Conservation (phyloP, 1,140 invertebrate genomes). For the Leptopilina boulardi region DNA sequence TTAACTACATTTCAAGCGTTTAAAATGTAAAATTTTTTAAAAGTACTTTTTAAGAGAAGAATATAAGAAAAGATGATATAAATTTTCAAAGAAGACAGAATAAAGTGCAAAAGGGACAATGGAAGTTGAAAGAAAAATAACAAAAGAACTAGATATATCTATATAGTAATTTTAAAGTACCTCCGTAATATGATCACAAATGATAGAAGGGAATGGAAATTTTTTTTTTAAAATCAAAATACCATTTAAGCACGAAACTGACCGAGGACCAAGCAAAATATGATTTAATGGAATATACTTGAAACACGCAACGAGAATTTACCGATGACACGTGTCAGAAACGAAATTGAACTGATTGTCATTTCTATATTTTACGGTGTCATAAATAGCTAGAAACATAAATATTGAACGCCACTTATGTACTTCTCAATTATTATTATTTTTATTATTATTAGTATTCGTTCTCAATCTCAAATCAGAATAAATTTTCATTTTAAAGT, state of each 20-base stretch:
- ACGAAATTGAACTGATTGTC: neutral
- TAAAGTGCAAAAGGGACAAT: neutral
- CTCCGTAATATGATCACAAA: neutral
- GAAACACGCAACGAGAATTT: constrained; percentile 12
- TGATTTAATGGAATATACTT: neutral
- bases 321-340: constrained; percentile 2
- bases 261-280: neutral
- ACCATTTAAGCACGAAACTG: neutral
- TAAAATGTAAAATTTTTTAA: too few species aligned
- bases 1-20: neutral
- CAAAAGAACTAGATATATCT: neutral
- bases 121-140: neutral
- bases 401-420: constrained; percentile 3
- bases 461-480: neutral
- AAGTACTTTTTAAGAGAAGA: too few species aligned
- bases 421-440: neutral
- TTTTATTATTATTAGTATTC: too few species aligned
- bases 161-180: constrained; percentile 13
- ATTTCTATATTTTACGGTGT: neutral
- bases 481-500: neutral
- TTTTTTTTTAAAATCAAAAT: neutral
- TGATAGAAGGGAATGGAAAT: neutral
- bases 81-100: neutral
- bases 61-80: neutral
- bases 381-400: neutral